A percentile compares a stretch with the other conserved stretches of the same genome.
These are phyloP conservation scores for Saccostrea glomerata DNA, from an alignment of 1,140 invertebrate genomes.

Conservation along the genomic window DNA sequence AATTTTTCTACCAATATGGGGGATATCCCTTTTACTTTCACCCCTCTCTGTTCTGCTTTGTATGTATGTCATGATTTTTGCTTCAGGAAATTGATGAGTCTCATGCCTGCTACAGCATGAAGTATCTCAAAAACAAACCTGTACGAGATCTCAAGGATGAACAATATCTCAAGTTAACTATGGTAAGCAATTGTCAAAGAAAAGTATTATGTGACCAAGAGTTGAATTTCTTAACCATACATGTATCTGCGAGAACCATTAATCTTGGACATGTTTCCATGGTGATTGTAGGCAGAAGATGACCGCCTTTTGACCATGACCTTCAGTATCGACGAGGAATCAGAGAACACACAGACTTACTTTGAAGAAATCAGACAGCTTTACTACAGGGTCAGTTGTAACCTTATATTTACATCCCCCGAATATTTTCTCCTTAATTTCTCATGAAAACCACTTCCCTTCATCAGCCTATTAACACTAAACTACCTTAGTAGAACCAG, in stretches of 20 bases:
- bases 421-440: no score
- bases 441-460: no score
- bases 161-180: slow-evolving; percentile 86
- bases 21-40: no score
- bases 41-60: no score
- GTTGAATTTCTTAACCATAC: no score
- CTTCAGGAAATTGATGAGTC: slow-evolving; percentile 87
- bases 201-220: no score
- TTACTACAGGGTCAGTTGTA: slow-evolving; percentile 85
- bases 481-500: no score
- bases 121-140: slow-evolving; percentile 97
- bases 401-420: no score
- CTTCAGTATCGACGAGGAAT: slow-evolving; percentile 76
- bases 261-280: slow-evolving; percentile 28
- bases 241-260: no score
- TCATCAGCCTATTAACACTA: no score
- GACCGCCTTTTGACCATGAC: slow-evolving; percentile 85
- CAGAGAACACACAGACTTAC: slow-evolving; percentile 84
- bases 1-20: no score
- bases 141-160: slow-evolving; percentile 93
- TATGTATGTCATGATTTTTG: slow-evolving; percentile 23
- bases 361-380: slow-evolving; percentile 95
- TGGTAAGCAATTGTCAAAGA: slow-evolving; percentile 12
- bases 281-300: slow-evolving; percentile 84
- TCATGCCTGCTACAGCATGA: slow-evolving; percentile 91